phyloP scores from a whole-genome alignment of 2,113 vertebrate species.

The Amazona vittata region DNA sequence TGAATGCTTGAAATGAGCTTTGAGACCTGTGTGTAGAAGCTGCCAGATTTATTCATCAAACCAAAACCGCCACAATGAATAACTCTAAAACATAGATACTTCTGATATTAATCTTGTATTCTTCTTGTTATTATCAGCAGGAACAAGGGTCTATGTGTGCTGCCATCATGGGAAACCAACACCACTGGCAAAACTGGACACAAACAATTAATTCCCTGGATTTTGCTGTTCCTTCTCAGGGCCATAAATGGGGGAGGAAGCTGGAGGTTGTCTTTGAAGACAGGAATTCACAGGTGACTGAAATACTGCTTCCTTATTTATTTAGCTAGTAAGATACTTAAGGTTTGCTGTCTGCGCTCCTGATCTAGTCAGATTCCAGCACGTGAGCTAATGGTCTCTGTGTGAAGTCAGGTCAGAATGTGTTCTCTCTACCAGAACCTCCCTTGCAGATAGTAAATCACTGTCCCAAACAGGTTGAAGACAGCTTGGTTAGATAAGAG shows the following conservation, averaged over 20 bases:
- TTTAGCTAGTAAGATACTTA: background rate
- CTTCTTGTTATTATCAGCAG: background rate
- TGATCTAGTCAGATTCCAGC: background rate
- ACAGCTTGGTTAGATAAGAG: constrained; percentile 44
- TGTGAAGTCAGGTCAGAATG: background rate
- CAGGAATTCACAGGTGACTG: background rate
- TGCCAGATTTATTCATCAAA: background rate
- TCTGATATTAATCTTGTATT: background rate
- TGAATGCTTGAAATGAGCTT: background rate
- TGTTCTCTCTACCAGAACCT: constrained; percentile 24
- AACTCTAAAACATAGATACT: background rate
- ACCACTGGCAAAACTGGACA: background rate
- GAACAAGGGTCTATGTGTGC: background rate
- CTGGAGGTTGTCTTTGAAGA: background rate
- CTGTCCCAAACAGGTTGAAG: constrained; percentile 10
- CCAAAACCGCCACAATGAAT: background rate
- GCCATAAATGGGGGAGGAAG: background rate
- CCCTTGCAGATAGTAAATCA: constrained; percentile 56
- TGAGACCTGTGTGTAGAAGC: background rate
- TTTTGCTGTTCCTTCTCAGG: background rate
- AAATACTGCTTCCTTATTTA: background rate
- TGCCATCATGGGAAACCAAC: background rate
- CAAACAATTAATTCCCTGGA: background rate
- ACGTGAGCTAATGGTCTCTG: background rate
- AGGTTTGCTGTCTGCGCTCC: background rate